These are phyloP conservation scores for Numenius arquata DNA, from an alignment of 2,113 vertebrate species.

Conservation along the genomic window DNA sequence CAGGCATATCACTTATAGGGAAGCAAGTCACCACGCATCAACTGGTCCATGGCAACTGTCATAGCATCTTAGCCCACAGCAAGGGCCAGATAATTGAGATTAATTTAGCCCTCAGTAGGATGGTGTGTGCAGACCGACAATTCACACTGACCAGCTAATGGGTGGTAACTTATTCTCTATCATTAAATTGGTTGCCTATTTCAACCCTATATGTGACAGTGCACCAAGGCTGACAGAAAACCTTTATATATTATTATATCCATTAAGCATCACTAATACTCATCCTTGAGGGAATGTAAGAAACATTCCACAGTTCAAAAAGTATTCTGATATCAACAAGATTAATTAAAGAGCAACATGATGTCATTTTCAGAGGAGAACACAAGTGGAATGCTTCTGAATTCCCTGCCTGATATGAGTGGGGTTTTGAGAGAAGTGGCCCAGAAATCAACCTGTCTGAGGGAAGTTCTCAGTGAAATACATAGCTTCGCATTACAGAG, in stretches of 20 bases:
- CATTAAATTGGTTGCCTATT: neutral
- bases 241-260: neutral
- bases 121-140: neutral
- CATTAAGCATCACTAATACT: neutral
- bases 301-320: neutral
- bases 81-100: neutral
- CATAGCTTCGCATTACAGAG: neutral
- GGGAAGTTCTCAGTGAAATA: neutral
- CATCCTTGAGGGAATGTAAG: neutral
- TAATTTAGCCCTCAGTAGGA: neutral
- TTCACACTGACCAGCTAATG: neutral
- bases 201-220: neutral
- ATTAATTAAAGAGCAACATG: neutral
- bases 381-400: neutral
- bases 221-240: neutral
- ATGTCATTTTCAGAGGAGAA: neutral
- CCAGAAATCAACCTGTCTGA: neutral
- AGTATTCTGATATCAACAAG: neutral
- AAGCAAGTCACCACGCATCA: neutral
- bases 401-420: neutral
- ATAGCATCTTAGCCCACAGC: neutral
- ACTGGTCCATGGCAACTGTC: neutral
- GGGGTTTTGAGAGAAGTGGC: neutral
- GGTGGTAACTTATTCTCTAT: neutral
- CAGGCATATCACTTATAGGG: neutral